Conservation (phyloP, 2,888 invertebrate species). For the Hylaea fasciaria region DNA sequence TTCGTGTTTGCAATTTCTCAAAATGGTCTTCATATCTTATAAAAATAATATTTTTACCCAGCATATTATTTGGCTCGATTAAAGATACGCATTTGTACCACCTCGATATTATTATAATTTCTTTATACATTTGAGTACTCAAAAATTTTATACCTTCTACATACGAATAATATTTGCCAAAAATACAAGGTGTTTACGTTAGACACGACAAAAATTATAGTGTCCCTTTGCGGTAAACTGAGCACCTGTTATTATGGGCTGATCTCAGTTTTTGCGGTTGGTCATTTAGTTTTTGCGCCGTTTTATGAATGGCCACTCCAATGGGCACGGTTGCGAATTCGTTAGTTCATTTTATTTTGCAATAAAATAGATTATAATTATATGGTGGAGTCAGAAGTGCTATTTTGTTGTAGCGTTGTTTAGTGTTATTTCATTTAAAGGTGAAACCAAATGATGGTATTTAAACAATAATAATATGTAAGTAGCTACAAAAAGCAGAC, state of each 20-base stretch:
- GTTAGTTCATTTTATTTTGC: slow-evolving; percentile 56
- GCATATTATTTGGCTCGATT: too few relatives aligned
- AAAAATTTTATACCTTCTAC: background rate
- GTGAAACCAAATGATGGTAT: background rate
- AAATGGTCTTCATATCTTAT: too few relatives aligned
- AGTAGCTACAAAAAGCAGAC: too few relatives aligned
- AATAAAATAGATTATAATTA: slow-evolving; percentile 47
- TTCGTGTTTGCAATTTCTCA: too few relatives aligned
- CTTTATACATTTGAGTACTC: too few relatives aligned
- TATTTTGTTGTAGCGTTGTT: slow-evolving; percentile 9
- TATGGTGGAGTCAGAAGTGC: slow-evolving; percentile 12
- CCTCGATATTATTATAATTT: too few relatives aligned
- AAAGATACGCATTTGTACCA: too few relatives aligned
- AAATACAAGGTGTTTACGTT: slow-evolving; percentile 73
- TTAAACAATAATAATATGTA: too few relatives aligned
- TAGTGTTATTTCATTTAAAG: background rate
- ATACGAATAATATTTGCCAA: slow-evolving; percentile 53
- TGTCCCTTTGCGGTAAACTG: slow-evolving; percentile 64
- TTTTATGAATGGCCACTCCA: slow-evolving; percentile 67
- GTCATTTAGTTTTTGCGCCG: slow-evolving; percentile 55
- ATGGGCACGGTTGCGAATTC: slow-evolving; percentile 68
- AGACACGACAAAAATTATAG: slow-evolving; percentile 75
- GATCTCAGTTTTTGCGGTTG: slow-evolving; percentile 66
- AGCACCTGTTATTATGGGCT: slow-evolving; percentile 63
- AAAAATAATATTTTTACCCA: too few relatives aligned